Base-by-base conservation (phyloP, 2,797 vertebrate species). In the Pelochelys cantorii region DNA sequence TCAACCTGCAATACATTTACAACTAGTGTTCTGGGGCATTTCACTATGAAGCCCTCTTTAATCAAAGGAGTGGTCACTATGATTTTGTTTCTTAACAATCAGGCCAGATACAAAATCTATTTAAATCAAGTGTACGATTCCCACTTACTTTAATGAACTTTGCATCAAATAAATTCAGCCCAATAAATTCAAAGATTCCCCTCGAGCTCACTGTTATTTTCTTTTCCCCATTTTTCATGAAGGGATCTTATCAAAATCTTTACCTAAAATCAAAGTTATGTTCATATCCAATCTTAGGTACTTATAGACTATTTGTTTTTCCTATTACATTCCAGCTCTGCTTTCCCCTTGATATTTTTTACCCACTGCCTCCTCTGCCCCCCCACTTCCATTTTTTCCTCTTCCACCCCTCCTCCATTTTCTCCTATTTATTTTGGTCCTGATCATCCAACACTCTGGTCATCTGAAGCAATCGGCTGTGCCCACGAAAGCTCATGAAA, bases 41-140 rank as follows among this genome's bases (percentile, higher is more conserved):
- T 17, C n/a, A 11, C 17, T 34, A 34, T 10, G 65, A 68, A 34
- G n/a, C n/a, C 8, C n/a, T 68, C 91, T 82, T 79, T 3, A 79
- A 81, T 77, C 79, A 31, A 77, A 4, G 3, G 17, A 84, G 37
- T 54, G 83, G 11, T 15, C 10, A 42, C n/a, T 59, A 75, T 22
- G 3, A 92, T 92, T 81, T 3, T 52, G 84, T 71, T 83, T 79
- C 34, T 68, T 9, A 88, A 3, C 11, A 85, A 7, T 11, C 34
- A 56, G 37, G 23, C n/a, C 9, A 34, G 25, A 86, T 81, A 22
- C 74, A 80, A 80, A 57, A 57, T 23, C 20, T 37, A 79, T 82
- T 84, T 81, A 94, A 75, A 27, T 20, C n/a, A 68, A 68, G 75
- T 10, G 74, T 83, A 71, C 37, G 83, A 53, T 23, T 94, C n/a